A percentile compares a stretch with the other conserved stretches of the same genome.
Evolutionary conservation across 2,888 invertebrate genomes (phyloP).

Genomic region (Sycophila texana): DNA sequence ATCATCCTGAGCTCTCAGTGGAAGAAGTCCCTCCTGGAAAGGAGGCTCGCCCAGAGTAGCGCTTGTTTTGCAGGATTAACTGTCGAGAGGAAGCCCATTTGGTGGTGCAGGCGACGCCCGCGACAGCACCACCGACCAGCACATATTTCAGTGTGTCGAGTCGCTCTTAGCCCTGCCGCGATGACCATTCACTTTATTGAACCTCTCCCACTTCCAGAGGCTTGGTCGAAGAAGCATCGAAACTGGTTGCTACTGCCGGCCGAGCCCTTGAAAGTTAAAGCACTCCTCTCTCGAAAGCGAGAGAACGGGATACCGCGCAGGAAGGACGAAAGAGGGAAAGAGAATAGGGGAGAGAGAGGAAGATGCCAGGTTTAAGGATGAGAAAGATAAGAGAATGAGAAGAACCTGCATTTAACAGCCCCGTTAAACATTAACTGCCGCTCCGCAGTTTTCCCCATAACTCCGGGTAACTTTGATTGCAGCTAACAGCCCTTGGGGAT

Average conservation of each 20-base stretch:
- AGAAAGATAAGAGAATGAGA: slow-evolving; percentile 35
- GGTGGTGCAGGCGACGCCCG: neutral
- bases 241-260: neutral
- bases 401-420: slow-evolving; percentile 71
- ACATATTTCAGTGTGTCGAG: slow-evolving; percentile 37
- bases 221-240: neutral
- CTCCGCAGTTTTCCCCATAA: slow-evolving; percentile 70
- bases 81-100: neutral
- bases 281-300: slow-evolving; percentile 10
- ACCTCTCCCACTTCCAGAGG: slow-evolving; percentile 1
- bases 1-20: too few relatives aligned
- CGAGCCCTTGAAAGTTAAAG: slow-evolving; percentile 40
- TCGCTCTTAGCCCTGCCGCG: neutral
- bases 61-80: slow-evolving; percentile 21
- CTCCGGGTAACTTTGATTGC: slow-evolving; percentile 74
- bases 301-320: neutral
- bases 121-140: neutral
- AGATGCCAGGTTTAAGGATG: neutral
- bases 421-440: slow-evolving; percentile 74
- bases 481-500: slow-evolving; percentile 71
- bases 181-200: slow-evolving; percentile 55
- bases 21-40: neutral
- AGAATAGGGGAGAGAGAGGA: neutral
- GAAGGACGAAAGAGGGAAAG: neutral
- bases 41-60: too few relatives aligned